Percentiles rank a stretch among this genome's conserved stretches.
Conservation (phyloP, 1,140 invertebrate species). For the Drosophila micromelanica region DNA sequence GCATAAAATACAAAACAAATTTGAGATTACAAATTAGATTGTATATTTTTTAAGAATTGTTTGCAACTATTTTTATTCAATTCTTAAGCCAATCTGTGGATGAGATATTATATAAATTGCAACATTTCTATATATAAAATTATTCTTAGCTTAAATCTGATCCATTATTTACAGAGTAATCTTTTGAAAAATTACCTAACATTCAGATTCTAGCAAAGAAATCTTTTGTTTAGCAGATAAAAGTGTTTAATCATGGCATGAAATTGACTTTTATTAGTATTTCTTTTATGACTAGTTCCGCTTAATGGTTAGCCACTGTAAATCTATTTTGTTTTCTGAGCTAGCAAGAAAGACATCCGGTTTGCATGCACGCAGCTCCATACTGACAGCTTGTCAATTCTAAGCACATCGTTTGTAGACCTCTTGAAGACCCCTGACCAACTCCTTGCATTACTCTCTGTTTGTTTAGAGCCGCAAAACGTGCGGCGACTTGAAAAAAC, state of each 20-base stretch:
- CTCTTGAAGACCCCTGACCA: conserved; percentile 34
- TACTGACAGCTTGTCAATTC: conserved; percentile 72
- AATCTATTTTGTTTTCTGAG: conserved; percentile 2
- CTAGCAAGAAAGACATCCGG: conserved; percentile 68
- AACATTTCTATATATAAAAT: too few relatives aligned
- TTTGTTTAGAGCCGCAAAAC: conserved; percentile 73
- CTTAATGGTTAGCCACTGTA: conserved; percentile 26
- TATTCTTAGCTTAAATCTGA: too few relatives aligned
- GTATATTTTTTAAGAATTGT: too few relatives aligned
- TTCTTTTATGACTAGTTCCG: conserved; percentile 9
- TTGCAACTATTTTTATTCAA: too few relatives aligned
- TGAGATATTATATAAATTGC: too few relatives aligned
- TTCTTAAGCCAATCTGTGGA: too few relatives aligned
- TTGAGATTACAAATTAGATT: too few relatives aligned
- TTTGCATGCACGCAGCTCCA: conserved; percentile 52
- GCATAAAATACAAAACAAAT: too few relatives aligned
- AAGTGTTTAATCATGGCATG: not conserved
- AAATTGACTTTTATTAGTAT: not conserved
- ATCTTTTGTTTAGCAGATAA: too few relatives aligned
- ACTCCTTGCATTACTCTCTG: conserved; percentile 38
- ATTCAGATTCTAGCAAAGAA: not conserved
- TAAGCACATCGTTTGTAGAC: conserved; percentile 64
- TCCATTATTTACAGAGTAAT: too few relatives aligned
- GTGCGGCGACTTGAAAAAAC: conserved; percentile 76
- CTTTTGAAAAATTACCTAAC: too few relatives aligned